Evolutionary conservation across 1,140 invertebrate genomes (phyloP), one percentile per base, ranked within the genome.

Genomic region (Melitaea cinxia): DNA sequence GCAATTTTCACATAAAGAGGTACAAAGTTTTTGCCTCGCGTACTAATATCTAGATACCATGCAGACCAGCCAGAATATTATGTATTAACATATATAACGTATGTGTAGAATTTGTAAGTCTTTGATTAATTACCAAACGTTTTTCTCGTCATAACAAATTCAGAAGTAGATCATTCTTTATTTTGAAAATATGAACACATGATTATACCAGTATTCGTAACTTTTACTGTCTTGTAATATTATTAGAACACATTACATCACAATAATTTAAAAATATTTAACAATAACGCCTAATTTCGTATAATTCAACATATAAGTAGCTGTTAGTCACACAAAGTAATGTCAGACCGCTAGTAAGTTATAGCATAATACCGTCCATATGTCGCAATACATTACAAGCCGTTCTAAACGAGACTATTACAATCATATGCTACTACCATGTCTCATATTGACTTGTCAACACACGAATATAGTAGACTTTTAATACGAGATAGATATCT

Each of bases 401-500:
- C n/a, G 54, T 17, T 42, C 54, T 56, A 26, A 56, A 56, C 54
- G 54, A 42, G 33, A 56, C 54, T 37, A 56, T 56, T 56, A 56
- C 30, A 47, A 23, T 47, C 42, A 47, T 21, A 47, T 47, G 21
- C 37, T 23, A 37, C 35, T 15, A 24, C 23, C 19, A 39, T 42
- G 33, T 21, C 21, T 17, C 14, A 39, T 39, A 56, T 42, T 24
- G 35, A 56, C 42, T 47, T 47, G 19, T 47, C 17, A 47, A 10
- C 42, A 23, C 9, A 17, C 17, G 19, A n/a, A n/a, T n/a, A n/a
- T n/a, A 7, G 39, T 19, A 42, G 17, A 42, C 15, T 42, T 9
- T 28, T n/a, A n/a, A n/a, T n/a, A n/a, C n/a, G n/a, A n/a, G 12
- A 33, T 33, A 33, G 30, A 33, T 10, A 7, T 33, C 30, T 33